Percentiles rank a stretch among this genome's conserved stretches.
Conservation (phyloP, 1,140 invertebrate species). For the Diorhabda sublineata region DNA sequence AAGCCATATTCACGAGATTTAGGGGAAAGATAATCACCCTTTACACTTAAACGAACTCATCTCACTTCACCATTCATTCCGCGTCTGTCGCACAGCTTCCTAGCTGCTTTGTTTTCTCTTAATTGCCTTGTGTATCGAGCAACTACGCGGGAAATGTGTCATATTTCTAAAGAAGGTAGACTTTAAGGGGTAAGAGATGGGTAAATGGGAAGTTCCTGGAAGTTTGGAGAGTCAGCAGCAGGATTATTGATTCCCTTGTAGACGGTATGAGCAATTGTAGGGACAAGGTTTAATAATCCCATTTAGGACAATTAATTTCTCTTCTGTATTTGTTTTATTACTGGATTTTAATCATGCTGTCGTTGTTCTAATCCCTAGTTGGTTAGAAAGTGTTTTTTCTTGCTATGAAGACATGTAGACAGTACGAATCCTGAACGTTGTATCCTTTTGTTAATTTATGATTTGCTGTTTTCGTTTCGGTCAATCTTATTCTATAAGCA, state of each 20-base stretch:
- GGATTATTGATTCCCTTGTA: background rate
- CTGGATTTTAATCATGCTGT: too few species aligned
- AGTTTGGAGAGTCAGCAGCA: background rate
- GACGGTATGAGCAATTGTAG: background rate
- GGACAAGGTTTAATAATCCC: background rate
- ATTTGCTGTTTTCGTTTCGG: too few species aligned
- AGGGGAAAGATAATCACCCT: slow-evolving; percentile 1
- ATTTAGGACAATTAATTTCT: too few species aligned
- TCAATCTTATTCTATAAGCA: too few species aligned
- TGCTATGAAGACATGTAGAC: too few species aligned
- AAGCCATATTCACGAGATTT: slow-evolving; percentile 1
- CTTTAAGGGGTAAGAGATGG: background rate
- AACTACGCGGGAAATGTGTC: slow-evolving; percentile 1
- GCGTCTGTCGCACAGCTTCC: slow-evolving; percentile 9
- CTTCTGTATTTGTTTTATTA: too few species aligned
- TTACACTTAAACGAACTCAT: background rate
- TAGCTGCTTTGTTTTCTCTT: slow-evolving; percentile 10
- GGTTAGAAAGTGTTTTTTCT: too few species aligned
- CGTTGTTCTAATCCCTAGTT: too few species aligned
- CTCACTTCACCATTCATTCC: slow-evolving; percentile 5
- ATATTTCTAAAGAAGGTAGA: slow-evolving; percentile 4
- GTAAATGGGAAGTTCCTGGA: slow-evolving; percentile 1
- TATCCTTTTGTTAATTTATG: too few species aligned
- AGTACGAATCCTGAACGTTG: too few species aligned
- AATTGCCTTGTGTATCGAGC: slow-evolving; percentile 10